Evolutionary conservation across 2,888 invertebrate species (phyloP).

Genomic region (Polietes domitor): DNA sequence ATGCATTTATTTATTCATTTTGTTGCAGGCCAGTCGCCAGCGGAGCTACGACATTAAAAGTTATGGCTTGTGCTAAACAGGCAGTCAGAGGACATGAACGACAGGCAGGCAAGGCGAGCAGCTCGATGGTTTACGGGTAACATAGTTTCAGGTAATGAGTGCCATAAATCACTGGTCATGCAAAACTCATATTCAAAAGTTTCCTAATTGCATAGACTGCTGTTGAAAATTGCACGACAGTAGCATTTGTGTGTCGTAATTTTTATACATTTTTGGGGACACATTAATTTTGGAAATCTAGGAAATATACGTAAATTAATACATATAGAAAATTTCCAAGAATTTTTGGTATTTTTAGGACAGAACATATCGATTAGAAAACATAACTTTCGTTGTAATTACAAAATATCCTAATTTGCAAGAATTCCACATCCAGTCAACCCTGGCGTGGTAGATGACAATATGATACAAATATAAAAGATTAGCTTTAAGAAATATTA

Average conservation of each 20-base stretch:
- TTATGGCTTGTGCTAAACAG: slow-evolving; percentile 22
- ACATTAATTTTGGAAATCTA: background rate
- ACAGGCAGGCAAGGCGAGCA: background rate
- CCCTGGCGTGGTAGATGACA: too few relatives aligned
- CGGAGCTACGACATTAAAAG: slow-evolving; percentile 11
- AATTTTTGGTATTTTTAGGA: too few relatives aligned
- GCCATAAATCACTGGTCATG: slow-evolving; percentile 57
- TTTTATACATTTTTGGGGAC: background rate
- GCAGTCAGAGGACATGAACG: slow-evolving; percentile 27
- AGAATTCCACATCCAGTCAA: too few relatives aligned
- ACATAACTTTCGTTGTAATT: too few relatives aligned
- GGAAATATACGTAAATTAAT: too few relatives aligned
- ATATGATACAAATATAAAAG: too few relatives aligned
- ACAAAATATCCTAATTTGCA: too few relatives aligned
- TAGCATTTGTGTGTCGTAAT: background rate
- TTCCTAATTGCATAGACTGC: slow-evolving; percentile 8
- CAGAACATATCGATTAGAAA: too few relatives aligned
- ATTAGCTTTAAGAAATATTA: too few relatives aligned
- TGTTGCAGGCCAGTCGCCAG: background rate
- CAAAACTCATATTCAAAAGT: slow-evolving; percentile 34
- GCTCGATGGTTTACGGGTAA: slow-evolving; percentile 12
- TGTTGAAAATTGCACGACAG: slow-evolving; percentile 5
- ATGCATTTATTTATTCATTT: background rate
- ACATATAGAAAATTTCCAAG: too few relatives aligned
- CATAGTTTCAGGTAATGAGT: slow-evolving; percentile 42